Conservation (phyloP, 92 coral and sea anemone species). For the Zoanthus sociatus region DNA sequence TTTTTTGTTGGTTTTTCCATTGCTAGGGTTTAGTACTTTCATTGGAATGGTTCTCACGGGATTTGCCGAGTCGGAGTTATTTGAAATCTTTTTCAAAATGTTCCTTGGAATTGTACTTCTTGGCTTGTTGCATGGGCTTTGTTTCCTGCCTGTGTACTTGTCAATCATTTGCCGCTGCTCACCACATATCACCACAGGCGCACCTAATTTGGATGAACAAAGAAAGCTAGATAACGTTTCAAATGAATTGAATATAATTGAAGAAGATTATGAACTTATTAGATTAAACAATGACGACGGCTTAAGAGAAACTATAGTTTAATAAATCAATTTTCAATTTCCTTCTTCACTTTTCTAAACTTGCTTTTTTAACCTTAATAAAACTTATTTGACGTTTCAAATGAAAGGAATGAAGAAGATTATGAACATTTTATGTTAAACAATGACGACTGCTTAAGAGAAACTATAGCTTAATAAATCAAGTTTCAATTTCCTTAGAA, state of each 20-base stretch:
- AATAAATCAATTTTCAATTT: too few species aligned
- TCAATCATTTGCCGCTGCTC: constrained; percentile 73
- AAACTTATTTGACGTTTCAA: too few species aligned
- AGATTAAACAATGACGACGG: not conserved
- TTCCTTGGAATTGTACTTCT: constrained; percentile 82
- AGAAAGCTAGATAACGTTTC: not conserved
- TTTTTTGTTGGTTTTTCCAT: not conserved
- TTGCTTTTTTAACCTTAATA: too few species aligned
- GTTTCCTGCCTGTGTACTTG: constrained; percentile 80
- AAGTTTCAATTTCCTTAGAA: too few species aligned
- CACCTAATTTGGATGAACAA: not conserved
- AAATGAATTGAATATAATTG: not conserved
- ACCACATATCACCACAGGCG: constrained; percentile 34
- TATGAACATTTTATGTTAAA: too few species aligned
- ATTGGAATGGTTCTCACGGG: constrained; percentile 80
- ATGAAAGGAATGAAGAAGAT: too few species aligned
- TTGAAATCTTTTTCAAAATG: constrained; percentile 83
- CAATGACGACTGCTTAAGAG: too few species aligned
- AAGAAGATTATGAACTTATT: not conserved
- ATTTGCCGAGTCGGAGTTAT: constrained; percentile 75
- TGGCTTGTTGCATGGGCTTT: constrained; percentile 82
- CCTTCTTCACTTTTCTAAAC: too few species aligned
- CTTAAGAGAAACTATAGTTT: too few species aligned
- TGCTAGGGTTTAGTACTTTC: constrained; percentile 77
- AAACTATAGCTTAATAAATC: too few species aligned